Evolutionary conservation across 2,113 vertebrate species (phyloP), one percentile per base, ranked within the genome.

Genomic region (Thryonomys swinderianus): DNA sequence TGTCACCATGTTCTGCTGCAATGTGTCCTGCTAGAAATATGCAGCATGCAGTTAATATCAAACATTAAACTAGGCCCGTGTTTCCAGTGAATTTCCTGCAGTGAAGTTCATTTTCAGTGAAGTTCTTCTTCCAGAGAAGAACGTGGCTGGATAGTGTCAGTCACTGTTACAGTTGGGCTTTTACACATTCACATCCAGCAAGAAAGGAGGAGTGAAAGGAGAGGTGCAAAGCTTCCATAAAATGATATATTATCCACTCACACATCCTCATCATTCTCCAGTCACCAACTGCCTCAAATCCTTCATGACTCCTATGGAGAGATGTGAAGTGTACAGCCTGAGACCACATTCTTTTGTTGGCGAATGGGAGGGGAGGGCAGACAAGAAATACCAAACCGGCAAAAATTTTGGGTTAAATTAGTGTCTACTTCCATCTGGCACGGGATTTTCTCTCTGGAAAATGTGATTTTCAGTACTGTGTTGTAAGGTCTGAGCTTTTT

Each of bases 51-150:
- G 7, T 3, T n/a, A n/a, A n/a, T n/a, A n/a, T n/a, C 0, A 1
- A 21, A 42, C 4, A 67, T 20, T 55, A 3, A 7, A 6, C 11
- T 1, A 0, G 0, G 5, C 51, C 80, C 9, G 20, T 6, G 2
- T 34, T 67, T 16, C 37, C 61, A 17, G 25, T 9, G 42, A 45
- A 0, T 13, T 27, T 64, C 11, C 64, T 1, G 25, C 6, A 17
- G 61, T 12, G 51, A 25, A 13, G 73, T n/a, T n/a, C n/a, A n/a
- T n/a, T n/a, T n/a, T n/a, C n/a, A n/a, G n/a, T n/a, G n/a, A n/a
- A n/a, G n/a, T n/a, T n/a, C n/a, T n/a, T n/a, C 40, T 27, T 30
- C 76, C 73, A 34, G 2, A 13, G 17, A 14, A 74, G 53, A 69
- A 11, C 9, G 17, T 3, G 57, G 57, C n/a, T 42, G 25, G 67